phyloP scores from a whole-genome alignment of 2,888 invertebrate genomes.

The Dioctria rufipes region DNA sequence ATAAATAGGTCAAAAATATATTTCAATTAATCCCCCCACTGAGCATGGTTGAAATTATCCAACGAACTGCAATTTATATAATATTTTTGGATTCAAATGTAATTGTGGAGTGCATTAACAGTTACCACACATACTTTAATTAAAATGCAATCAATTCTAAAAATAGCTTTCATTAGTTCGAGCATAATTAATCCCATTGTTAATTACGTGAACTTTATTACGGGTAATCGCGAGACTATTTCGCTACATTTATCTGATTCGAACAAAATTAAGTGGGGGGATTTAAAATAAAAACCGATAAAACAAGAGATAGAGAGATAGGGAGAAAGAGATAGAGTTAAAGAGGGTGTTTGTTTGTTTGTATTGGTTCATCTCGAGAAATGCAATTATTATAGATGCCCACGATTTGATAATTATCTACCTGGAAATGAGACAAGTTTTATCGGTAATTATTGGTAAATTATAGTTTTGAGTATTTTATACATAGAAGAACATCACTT shows the following conservation, averaged over 20 bases:
- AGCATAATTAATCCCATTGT: background rate
- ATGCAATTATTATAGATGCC: background rate
- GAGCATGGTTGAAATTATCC: conserved; percentile 18
- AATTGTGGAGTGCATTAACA: background rate
- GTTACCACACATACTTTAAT: conserved; percentile 25
- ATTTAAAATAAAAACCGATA: too few species aligned
- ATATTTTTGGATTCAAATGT: conserved; percentile 15
- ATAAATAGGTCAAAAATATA: background rate
- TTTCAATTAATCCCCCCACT: background rate
- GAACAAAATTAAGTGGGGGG: too few species aligned
- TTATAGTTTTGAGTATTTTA: background rate
- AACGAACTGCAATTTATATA: background rate
- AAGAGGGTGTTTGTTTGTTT: too few species aligned
- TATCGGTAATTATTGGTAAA: conserved; percentile 25
- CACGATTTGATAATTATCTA: background rate
- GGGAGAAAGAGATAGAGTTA: too few species aligned
- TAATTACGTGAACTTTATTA: background rate
- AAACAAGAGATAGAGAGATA: too few species aligned
- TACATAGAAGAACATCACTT: background rate
- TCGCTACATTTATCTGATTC: too few species aligned
- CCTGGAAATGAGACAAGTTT: conserved; percentile 10
- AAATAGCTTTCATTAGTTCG: background rate
- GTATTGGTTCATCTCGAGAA: background rate
- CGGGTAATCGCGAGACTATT: background rate
- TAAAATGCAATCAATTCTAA: conserved; percentile 28